A percentile compares a stretch with the other conserved stretches of the same genome.
Evolutionary conservation across 2,797 vertebrate genomes (phyloP).

Genomic region (Leuciscus waleckii): DNA sequence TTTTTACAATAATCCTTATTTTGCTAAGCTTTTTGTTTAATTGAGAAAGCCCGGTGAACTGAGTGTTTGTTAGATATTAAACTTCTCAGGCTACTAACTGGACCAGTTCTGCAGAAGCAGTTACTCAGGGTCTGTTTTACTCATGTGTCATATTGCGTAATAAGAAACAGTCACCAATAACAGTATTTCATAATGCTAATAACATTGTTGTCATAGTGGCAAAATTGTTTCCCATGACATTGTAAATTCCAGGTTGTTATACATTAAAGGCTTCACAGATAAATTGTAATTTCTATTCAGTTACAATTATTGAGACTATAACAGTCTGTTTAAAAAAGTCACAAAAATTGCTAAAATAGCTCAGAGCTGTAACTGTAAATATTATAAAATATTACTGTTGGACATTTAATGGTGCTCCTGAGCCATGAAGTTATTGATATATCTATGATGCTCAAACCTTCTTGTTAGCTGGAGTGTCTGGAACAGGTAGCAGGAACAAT

Average conservation of each 20-base stretch:
- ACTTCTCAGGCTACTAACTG: slow-evolving; percentile 11
- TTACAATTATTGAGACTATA: neutral
- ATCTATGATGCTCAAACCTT: neutral
- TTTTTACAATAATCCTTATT: neutral
- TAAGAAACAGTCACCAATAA: slow-evolving; percentile 54
- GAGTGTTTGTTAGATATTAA: neutral
- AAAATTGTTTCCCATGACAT: slow-evolving; percentile 63
- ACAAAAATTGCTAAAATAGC: neutral
- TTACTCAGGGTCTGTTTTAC: slow-evolving; percentile 26
- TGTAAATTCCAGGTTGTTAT: slow-evolving; percentile 29
- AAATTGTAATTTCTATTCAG: neutral
- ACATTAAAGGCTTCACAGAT: neutral
- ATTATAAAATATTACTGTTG: neutral
- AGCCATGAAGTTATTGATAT: neutral
- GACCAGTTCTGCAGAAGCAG: slow-evolving; percentile 8
- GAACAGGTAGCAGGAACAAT: neutral
- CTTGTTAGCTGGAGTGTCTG: neutral
- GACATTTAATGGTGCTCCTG: neutral
- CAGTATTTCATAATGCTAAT: slow-evolving; percentile 53
- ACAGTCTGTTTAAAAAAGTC: neutral
- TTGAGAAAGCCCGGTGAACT: neutral
- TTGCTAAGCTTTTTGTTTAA: neutral
- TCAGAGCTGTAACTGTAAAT: neutral
- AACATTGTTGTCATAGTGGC: slow-evolving; percentile 67
- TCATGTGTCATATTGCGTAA: slow-evolving; percentile 48